A percentile compares a stretch with the other conserved stretches of the same genome.
These are phyloP conservation scores for Muscidifurax raptorellus DNA, from an alignment of 1,140 invertebrate species.

Conservation along the genomic window DNA sequence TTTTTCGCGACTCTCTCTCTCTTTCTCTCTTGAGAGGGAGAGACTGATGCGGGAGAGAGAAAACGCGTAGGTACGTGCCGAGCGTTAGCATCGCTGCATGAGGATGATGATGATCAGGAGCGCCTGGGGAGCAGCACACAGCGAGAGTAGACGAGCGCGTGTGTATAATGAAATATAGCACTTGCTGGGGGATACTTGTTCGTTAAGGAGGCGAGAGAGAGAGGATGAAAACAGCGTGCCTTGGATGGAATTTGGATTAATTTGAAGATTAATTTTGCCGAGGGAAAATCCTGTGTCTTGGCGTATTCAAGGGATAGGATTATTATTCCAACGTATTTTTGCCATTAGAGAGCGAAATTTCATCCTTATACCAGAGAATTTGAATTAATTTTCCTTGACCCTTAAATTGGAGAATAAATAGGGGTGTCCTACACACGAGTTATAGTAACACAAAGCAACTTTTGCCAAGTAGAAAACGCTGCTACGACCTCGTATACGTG, in stretches of 20 bases:
- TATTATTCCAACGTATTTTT: no score
- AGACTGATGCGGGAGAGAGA: background rate
- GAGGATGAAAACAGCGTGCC: background rate
- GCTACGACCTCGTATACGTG: background rate
- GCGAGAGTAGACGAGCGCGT: background rate
- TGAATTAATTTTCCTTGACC: background rate
- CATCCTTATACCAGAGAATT: background rate
- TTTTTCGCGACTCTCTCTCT: background rate
- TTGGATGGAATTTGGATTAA: slow-evolving; percentile 10
- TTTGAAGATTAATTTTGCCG: slow-evolving; percentile 13
- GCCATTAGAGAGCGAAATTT: background rate
- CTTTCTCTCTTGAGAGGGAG: background rate
- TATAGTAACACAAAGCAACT: background rate
- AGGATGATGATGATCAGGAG: background rate
- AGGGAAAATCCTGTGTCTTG: no score
- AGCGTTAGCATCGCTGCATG: background rate
- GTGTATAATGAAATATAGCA: slow-evolving; percentile 35
- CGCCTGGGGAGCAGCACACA: slow-evolving; percentile 14
- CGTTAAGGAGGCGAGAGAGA: slow-evolving; percentile 3
- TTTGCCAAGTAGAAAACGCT: background rate
- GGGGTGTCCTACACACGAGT: no score
- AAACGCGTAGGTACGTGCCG: background rate
- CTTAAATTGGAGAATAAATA: background rate
- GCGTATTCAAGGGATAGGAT: no score
- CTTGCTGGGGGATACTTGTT: slow-evolving; percentile 13